These are phyloP conservation scores for Chironomus riparius DNA, from an alignment of 2,888 invertebrate species.

Conservation along the genomic window DNA sequence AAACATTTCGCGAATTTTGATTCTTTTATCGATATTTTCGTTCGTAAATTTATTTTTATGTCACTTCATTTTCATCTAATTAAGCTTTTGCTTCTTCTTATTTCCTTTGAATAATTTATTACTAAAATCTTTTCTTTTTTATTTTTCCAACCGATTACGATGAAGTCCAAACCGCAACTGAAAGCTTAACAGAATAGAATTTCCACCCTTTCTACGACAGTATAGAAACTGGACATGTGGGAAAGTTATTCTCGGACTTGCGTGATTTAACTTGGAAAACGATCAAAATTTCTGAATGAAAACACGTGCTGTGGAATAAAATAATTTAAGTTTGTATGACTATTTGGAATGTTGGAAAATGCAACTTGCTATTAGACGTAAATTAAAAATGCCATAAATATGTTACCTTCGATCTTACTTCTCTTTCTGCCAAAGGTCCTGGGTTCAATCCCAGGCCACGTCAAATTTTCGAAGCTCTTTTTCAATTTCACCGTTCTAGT, in stretches of 20 bases:
- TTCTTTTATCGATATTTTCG: neutral
- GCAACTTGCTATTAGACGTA: no score
- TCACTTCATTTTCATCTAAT: constrained; percentile 6
- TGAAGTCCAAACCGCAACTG: constrained; percentile 20
- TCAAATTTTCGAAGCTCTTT: no score
- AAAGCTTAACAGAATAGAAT: neutral
- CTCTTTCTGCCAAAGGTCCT: no score
- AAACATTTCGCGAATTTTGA: constrained; percentile 24
- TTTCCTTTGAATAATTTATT: neutral
- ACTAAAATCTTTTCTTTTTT: neutral
- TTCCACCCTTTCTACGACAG: neutral
- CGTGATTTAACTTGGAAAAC: neutral
- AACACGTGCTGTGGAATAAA: constrained; percentile 10
- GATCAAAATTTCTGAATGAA: neutral
- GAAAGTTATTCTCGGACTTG: neutral
- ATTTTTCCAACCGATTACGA: constrained; percentile 8
- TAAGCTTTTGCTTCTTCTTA: neutral
- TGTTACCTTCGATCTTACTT: no score
- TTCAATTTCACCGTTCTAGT: no score
- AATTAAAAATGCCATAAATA: no score
- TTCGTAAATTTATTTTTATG: constrained; percentile 1
- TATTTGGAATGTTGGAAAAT: neutral
- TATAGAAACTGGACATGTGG: neutral
- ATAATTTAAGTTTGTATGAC: neutral
- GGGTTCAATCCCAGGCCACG: no score